Evolutionary conservation across 2,797 vertebrate genomes (phyloP).

Genomic region (Alouatta caraya): DNA sequence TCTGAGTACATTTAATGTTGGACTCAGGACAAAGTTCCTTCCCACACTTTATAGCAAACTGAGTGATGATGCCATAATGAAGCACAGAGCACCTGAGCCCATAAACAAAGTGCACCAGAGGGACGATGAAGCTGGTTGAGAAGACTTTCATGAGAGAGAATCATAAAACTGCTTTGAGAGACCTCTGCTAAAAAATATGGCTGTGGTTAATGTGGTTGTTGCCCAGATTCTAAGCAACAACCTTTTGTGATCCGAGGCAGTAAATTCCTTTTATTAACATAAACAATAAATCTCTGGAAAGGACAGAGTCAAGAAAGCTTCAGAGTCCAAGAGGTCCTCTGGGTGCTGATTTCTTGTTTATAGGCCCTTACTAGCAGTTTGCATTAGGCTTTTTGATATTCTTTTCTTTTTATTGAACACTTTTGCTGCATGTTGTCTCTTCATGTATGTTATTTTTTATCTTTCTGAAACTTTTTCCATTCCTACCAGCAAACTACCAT

Average conservation of each 20-base stretch:
- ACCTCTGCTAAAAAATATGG: not conserved
- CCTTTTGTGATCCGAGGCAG: not conserved
- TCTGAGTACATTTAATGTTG: not conserved
- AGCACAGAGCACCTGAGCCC: not conserved
- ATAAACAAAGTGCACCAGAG: not conserved
- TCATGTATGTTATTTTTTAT: not conserved
- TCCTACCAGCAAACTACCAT: not conserved
- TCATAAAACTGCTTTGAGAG: conserved; percentile 27
- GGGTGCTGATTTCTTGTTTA: not conserved
- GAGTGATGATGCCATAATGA: not conserved
- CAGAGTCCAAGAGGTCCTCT: not conserved
- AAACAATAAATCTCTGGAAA: not conserved
- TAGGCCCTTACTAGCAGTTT: not conserved
- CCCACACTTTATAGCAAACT: not conserved
- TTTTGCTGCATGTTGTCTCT: not conserved
- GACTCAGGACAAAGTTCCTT: not conserved
- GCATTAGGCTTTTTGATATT: not conserved
- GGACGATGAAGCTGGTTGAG: not conserved
- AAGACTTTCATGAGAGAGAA: not conserved
- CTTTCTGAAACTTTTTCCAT: not conserved
- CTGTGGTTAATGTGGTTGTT: not conserved
- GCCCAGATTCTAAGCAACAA: not conserved
- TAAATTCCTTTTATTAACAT: conserved; percentile 43
- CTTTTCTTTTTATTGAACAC: not conserved
- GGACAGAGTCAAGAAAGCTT: not conserved